A percentile compares a stretch with the other conserved stretches of the same genome.
These are phyloP conservation scores for Phataginus tetradactyla DNA, from an alignment of 2,797 vertebrate genomes.

Conservation along the genomic window DNA sequence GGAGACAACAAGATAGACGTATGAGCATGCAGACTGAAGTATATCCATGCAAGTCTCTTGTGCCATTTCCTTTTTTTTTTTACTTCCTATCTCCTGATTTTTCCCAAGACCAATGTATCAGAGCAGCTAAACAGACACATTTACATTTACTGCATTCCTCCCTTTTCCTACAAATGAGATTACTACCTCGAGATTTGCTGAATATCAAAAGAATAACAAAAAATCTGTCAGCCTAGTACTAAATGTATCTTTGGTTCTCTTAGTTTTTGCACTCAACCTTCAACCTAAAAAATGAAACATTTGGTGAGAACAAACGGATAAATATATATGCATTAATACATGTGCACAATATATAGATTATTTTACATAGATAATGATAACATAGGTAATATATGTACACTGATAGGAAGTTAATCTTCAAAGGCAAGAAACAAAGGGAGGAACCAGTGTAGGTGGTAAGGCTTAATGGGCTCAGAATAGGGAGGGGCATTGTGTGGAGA, in stretches of 20 bases:
- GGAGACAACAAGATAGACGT: neutral
- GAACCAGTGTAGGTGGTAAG: neutral
- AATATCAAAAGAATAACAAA: slow-evolving; percentile 23
- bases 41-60: neutral
- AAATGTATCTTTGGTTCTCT: neutral
- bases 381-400: neutral
- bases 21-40: neutral
- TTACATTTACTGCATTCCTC: neutral
- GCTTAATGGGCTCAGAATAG: neutral
- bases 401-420: slow-evolving; percentile 20
- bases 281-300: neutral
- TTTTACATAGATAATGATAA: neutral
- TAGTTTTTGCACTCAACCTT: slow-evolving; percentile 8
- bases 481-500: neutral
- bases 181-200: slow-evolving; percentile 29
- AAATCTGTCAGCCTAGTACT: neutral
- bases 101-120: neutral
- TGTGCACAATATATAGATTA: neutral
- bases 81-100: neutral
- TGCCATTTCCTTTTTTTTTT: neutral
- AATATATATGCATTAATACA: neutral
- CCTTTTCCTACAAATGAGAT: neutral
- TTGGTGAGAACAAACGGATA: neutral
- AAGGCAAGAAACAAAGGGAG: slow-evolving; percentile 10
- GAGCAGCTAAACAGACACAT: neutral